These are phyloP conservation scores for Stenotaenia linearis DNA, from an alignment of 2,888 invertebrate species.

Conservation along the genomic window DNA sequence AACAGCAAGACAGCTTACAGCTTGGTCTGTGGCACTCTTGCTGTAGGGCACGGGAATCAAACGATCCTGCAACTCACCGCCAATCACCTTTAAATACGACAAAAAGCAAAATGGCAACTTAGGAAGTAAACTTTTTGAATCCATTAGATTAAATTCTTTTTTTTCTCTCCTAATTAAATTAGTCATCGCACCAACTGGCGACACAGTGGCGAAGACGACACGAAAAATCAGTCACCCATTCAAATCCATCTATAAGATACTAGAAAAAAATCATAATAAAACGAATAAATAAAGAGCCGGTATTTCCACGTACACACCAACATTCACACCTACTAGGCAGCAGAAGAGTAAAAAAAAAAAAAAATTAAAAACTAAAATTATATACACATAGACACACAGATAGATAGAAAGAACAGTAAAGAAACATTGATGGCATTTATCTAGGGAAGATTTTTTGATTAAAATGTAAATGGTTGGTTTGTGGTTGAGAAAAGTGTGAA, in stretches of 20 bases:
- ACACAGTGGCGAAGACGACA: neutral
- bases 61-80: constrained; percentile 99
- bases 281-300: constrained; percentile 24
- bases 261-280: constrained; percentile 32
- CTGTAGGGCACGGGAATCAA: constrained; percentile 99
- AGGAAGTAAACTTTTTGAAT: constrained; percentile 5
- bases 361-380: neutral
- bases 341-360: neutral
- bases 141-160: neutral
- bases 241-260: constrained; percentile 27
- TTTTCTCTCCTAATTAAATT: neutral
- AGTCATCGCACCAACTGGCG: neutral
- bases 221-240: neutral
- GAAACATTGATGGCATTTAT: neutral
- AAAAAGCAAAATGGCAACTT: constrained; percentile 45
- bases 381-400: neutral
- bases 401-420: neutral
- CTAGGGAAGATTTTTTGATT: constrained; percentile 13
- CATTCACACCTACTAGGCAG: neutral
- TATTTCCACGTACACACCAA: neutral
- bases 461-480: constrained; percentile 21
- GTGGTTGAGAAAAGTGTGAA: neutral
- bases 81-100: constrained; percentile 94
- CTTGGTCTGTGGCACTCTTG: constrained; percentile 99
- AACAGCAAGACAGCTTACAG: constrained; percentile 74